Percentiles rank a stretch among this genome's conserved stretches.
phyloP scores from a whole-genome alignment of 2,797 vertebrate species.

The Neomorphus geoffroyi region DNA sequence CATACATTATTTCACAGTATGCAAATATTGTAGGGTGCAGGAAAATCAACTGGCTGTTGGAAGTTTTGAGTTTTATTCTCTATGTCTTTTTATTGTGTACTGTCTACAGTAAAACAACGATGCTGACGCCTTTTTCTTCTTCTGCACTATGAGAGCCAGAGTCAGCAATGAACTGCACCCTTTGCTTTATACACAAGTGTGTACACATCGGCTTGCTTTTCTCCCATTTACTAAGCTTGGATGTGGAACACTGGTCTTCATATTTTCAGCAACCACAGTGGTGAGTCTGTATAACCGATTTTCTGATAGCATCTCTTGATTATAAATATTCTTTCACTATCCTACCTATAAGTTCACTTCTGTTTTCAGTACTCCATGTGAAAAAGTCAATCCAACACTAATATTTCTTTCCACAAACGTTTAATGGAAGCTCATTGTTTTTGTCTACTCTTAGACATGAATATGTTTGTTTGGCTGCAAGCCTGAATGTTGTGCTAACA shows the following conservation, averaged over 20 bases:
- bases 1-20: neutral
- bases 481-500: neutral
- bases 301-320: neutral
- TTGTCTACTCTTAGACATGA: neutral
- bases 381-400: neutral
- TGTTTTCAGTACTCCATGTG: neutral
- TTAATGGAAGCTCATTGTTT: neutral
- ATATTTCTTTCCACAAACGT: neutral
- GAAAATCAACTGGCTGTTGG: neutral
- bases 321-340: neutral
- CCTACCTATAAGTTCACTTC: neutral
- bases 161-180: neutral
- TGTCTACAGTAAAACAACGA: neutral
- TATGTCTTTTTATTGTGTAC: neutral
- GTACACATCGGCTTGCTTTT: neutral
- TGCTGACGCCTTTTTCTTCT: neutral
- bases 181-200: fast-evolving
- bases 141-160: neutral
- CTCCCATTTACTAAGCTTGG: neutral
- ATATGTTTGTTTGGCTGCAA: neutral
- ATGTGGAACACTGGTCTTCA: neutral
- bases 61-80: neutral
- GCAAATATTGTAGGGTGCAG: neutral
- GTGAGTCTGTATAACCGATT: neutral
- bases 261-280: neutral